A percentile compares a stretch with the other conserved stretches of the same genome.
phyloP scores from a whole-genome alignment of 2,888 invertebrate genomes.

The Aspidiotus rigidus region DNA sequence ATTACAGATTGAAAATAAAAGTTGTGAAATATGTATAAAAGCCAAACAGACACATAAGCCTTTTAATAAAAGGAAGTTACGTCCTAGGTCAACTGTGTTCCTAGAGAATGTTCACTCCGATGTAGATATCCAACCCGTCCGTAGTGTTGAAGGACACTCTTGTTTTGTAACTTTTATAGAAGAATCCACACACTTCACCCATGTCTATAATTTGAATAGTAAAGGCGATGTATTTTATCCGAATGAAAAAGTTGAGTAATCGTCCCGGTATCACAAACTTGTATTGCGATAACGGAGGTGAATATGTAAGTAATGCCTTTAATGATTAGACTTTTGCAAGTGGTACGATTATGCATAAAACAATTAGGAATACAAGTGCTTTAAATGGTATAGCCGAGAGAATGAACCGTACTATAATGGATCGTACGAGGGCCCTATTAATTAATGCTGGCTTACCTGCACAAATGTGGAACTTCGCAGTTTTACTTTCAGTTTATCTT shows the following conservation, averaged over 20 bases:
- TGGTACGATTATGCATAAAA: conserved; percentile 41
- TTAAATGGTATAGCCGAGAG: conserved; percentile 39
- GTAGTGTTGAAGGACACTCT: conserved; percentile 34
- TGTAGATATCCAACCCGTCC: neutral
- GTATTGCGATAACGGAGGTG: conserved; percentile 40
- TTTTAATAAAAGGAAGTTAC: neutral
- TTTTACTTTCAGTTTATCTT: conserved; percentile 1
- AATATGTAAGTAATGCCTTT: conserved; percentile 37
- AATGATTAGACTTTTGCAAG: conserved; percentile 36
- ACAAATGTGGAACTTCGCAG: neutral
- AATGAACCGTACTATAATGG: conserved; percentile 3
- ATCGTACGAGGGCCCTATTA: neutral
- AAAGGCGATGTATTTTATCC: conserved; percentile 39
- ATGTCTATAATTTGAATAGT: conserved; percentile 39
- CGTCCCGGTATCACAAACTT: conserved; percentile 39
- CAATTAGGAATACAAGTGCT: conserved; percentile 40
- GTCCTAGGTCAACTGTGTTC: neutral
- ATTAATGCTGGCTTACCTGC: neutral
- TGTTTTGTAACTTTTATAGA: conserved; percentile 41
- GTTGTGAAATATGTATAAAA: neutral
- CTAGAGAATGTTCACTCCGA: neutral
- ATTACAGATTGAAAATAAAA: neutral
- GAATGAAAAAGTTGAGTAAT: conserved; percentile 37
- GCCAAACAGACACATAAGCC: neutral
- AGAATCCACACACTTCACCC: conserved; percentile 39